A percentile compares a stretch with the other conserved stretches of the same genome.
Conservation (phyloP, 2,113 vertebrate species). For the Eulacestoma nigropectus region DNA sequence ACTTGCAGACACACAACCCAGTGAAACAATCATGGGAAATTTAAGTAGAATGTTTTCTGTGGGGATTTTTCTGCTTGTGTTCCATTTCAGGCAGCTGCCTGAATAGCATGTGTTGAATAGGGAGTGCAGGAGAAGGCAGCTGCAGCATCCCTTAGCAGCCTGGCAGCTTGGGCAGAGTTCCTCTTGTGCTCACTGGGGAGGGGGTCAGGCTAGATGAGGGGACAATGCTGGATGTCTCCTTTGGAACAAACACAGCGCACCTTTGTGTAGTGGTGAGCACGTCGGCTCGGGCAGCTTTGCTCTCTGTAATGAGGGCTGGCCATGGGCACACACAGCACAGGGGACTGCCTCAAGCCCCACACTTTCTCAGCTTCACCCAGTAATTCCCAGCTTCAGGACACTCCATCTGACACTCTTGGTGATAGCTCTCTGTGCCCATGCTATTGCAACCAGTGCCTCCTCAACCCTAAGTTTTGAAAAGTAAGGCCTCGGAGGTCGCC, state of each 20-base stretch:
- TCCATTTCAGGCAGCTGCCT: background rate
- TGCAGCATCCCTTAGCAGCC: background rate
- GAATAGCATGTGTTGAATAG: background rate
- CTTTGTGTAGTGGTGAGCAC: fast-evolving
- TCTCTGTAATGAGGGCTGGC: background rate
- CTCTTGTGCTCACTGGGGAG: background rate
- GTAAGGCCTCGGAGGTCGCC: background rate
- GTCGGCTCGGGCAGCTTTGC: background rate
- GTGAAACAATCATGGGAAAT: background rate
- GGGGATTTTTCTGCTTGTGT: background rate
- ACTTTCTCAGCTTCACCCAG: background rate
- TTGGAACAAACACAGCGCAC: background rate
- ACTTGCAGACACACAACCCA: background rate
- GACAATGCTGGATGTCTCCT: background rate
- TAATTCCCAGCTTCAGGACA: background rate
- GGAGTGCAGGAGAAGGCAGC: background rate
- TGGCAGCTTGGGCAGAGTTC: background rate
- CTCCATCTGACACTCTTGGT: fast-evolving
- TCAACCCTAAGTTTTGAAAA: background rate
- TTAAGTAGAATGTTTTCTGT: background rate
- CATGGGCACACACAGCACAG: background rate
- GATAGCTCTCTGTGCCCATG: background rate
- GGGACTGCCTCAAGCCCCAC: background rate
- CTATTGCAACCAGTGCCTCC: background rate
- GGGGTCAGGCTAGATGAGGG: background rate